Percentiles rank a stretch among this genome's conserved stretches.
Conservation (phyloP, 2,797 vertebrate genomes). For the Sebastiscus albofasciatus region DNA sequence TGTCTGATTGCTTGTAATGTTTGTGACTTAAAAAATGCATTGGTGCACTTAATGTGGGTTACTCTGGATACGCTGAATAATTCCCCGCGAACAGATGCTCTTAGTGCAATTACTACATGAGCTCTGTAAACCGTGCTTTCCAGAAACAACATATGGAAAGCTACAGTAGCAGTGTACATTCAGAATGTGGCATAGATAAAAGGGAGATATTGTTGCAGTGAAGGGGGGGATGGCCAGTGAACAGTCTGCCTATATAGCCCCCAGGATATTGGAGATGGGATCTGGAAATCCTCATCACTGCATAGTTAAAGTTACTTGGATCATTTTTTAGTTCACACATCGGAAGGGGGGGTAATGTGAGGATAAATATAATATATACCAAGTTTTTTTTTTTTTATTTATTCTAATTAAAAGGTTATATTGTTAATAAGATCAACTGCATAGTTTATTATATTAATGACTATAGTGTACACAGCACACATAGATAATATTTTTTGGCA, state of each 20-base stretch:
- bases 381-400: not conserved
- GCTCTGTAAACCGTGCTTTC: not conserved
- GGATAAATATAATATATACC: not conserved
- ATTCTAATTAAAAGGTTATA: not conserved
- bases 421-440: not conserved
- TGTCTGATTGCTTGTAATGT: not conserved
- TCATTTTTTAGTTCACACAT: constrained; percentile 4
- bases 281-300: constrained; percentile 17
- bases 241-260: constrained; percentile 4
- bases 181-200: not conserved
- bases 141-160: not conserved
- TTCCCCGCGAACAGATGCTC: not conserved
- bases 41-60: not conserved
- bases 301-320: not conserved
- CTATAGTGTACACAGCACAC: not conserved
- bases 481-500: not conserved
- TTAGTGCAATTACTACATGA: not conserved
- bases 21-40: not conserved
- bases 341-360: not conserved
- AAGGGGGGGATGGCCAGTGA: not conserved
- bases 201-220: not conserved
- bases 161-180: not conserved
- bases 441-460: not conserved
- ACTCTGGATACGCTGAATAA: not conserved
- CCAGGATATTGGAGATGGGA: not conserved